Evolutionary conservation across 1,140 invertebrate genomes (phyloP).

Genomic region (Acromyrmex charruanus): DNA sequence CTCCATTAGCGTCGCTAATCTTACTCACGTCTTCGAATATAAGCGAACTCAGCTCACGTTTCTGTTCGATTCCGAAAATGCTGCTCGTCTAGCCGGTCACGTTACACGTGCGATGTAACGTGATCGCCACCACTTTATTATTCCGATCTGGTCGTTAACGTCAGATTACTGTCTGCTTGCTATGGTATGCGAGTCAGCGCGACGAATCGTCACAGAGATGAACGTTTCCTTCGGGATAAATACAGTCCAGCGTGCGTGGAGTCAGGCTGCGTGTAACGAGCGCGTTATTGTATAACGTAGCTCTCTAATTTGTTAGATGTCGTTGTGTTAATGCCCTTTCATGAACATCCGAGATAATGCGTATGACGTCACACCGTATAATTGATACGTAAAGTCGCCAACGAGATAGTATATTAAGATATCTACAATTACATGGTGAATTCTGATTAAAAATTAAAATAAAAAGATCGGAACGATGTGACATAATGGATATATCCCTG

Average conservation of each 20-base stretch:
- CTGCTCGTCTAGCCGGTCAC: not conserved
- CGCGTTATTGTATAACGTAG: conserved; percentile 25
- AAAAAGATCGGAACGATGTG: not conserved
- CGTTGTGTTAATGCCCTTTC: conserved; percentile 14
- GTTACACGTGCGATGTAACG: conserved; percentile 27
- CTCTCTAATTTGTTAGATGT: conserved; percentile 49
- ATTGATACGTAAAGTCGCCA: conserved; percentile 24
- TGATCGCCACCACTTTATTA: conserved; percentile 28
- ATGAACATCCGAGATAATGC: conserved; percentile 2
- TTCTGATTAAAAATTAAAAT: not conserved
- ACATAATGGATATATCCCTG: not conserved
- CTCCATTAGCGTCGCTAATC: not conserved
- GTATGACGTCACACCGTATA: not conserved
- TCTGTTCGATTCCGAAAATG: conserved; percentile 15
- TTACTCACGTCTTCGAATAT: not conserved
- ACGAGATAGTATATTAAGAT: not conserved
- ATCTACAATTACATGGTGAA: not conserved
- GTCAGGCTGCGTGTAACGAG: conserved; percentile 47
- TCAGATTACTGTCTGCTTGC: conserved; percentile 36
- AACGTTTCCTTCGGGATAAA: conserved; percentile 50
- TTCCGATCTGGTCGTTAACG: conserved; percentile 40
- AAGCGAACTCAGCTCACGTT: not conserved
- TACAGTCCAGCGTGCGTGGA: conserved; percentile 11
- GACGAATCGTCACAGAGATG: conserved; percentile 33
- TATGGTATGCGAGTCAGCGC: not conserved